These are phyloP conservation scores for Lymantria dispar DNA, from an alignment of 2,888 invertebrate species.

Conservation along the genomic window DNA sequence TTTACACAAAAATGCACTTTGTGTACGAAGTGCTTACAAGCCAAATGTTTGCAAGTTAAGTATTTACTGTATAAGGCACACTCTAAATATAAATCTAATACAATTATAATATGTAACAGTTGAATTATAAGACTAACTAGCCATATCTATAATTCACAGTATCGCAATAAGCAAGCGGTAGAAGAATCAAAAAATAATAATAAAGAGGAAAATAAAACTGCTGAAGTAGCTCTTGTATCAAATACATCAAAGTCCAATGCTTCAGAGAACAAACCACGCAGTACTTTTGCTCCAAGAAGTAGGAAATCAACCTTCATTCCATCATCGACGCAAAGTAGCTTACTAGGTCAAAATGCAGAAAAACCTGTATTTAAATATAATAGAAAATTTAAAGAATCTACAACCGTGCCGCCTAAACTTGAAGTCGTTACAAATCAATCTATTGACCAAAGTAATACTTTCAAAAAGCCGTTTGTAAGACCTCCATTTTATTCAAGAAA, in stretches of 20 bases:
- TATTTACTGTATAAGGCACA: too few relatives aligned
- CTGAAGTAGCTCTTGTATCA: slow-evolving; percentile 31
- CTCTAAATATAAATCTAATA: too few relatives aligned
- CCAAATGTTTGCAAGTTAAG: too few relatives aligned
- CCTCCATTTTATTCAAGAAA: slow-evolving; percentile 58
- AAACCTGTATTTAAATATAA: slow-evolving; percentile 57
- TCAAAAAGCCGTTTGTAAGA: slow-evolving; percentile 54
- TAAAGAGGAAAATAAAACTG: slow-evolving; percentile 34
- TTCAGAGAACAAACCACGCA: slow-evolving; percentile 53
- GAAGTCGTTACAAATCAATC: slow-evolving; percentile 39
- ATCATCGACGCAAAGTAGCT: slow-evolving; percentile 38
- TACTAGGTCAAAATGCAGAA: slow-evolving; percentile 37
- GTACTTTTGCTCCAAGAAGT: slow-evolving; percentile 52
- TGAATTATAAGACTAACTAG: background rate
- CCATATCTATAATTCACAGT: slow-evolving; percentile 46
- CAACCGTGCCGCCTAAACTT: slow-evolving; percentile 43
- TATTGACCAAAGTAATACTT: slow-evolving; percentile 37
- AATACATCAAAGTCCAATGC: slow-evolving; percentile 40
- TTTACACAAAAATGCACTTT: too few relatives aligned
- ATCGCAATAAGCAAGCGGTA: slow-evolving; percentile 51
- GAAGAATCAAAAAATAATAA: slow-evolving; percentile 42
- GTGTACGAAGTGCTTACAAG: too few relatives aligned
- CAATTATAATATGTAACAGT: background rate
- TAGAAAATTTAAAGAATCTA: slow-evolving; percentile 62
- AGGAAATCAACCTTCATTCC: slow-evolving; percentile 51